A percentile compares a stretch with the other conserved stretches of the same genome.
These are phyloP conservation scores for Acromyrmex echinatior DNA, from an alignment of 1,140 invertebrate genomes.

Conservation along the genomic window DNA sequence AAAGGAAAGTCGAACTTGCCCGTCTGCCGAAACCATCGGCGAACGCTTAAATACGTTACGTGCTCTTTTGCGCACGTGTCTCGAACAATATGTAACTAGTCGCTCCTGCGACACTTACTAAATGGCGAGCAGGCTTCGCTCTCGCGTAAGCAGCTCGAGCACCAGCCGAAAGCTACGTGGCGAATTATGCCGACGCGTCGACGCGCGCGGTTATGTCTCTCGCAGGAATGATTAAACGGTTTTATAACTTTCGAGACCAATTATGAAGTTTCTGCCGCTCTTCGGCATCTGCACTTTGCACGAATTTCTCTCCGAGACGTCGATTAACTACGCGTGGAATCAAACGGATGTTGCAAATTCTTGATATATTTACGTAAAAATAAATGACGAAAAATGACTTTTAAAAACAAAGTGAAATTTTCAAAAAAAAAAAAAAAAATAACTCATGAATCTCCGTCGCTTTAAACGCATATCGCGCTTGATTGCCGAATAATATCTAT, in stretches of 20 bases:
- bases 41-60: constrained; percentile 37
- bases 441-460: background rate
- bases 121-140: constrained; percentile 31
- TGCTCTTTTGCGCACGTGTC: constrained; percentile 43
- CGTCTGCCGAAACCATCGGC: constrained; percentile 50
- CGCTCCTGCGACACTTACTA: constrained; percentile 40
- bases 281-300: constrained; percentile 1
- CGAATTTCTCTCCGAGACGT: constrained; percentile 12
- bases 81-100: constrained; percentile 58
- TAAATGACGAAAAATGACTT: background rate
- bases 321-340: background rate
- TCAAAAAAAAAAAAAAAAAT: background rate
- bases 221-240: constrained; percentile 44
- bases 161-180: constrained; percentile 18
- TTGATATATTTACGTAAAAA: background rate
- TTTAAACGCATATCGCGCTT: background rate
- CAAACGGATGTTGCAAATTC: background rate
- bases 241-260: constrained; percentile 52
- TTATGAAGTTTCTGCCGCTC: constrained; percentile 33
- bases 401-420: background rate
- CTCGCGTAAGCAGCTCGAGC: constrained; percentile 1
- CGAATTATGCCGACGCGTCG: constrained; percentile 21
- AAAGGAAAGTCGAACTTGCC: constrained; percentile 36
- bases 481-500: background rate
- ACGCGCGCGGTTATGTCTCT: constrained; percentile 44